Evolutionary conservation across 92 coral and sea anemone species (phyloP).

Genomic region (Bergia puertoricense): DNA sequence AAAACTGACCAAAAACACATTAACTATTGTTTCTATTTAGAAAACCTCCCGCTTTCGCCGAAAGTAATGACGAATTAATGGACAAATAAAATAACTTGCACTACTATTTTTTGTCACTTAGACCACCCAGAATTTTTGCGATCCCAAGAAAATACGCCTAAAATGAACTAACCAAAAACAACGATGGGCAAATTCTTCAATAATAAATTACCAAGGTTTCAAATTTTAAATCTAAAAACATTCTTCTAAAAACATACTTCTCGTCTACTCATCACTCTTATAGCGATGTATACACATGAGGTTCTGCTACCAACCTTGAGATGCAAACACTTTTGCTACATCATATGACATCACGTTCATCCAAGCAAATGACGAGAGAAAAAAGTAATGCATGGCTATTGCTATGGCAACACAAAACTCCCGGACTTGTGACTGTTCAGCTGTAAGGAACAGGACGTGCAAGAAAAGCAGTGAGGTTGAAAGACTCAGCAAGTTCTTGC

Average conservation of each 20-base stretch:
- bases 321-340: constrained; percentile 49
- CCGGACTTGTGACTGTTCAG: constrained; percentile 22
- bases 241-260: neutral
- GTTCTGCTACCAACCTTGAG: constrained; percentile 21
- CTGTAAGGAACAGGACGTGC: constrained; percentile 6
- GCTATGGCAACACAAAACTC: constrained; percentile 36
- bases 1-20: neutral
- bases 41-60: neutral
- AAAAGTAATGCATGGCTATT: constrained; percentile 42
- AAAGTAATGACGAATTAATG: too few relatives aligned
- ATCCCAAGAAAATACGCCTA: neutral
- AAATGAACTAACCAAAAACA: neutral
- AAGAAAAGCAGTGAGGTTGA: constrained; percentile 42
- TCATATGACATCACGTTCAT: constrained; percentile 57
- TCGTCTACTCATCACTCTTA: too few relatives aligned
- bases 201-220: neutral
- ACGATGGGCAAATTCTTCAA: neutral
- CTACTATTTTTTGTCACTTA: neutral
- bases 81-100: neutral
- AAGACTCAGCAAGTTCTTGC: constrained; percentile 46
- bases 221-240: neutral
- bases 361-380: constrained; percentile 57
- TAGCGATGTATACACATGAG: too few relatives aligned
- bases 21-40: too few relatives aligned
- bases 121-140: neutral